Evolutionary conservation across 2,797 vertebrate species (phyloP), one percentile per base, ranked within the genome.

Genomic region (Arremon aurantiirostris): DNA sequence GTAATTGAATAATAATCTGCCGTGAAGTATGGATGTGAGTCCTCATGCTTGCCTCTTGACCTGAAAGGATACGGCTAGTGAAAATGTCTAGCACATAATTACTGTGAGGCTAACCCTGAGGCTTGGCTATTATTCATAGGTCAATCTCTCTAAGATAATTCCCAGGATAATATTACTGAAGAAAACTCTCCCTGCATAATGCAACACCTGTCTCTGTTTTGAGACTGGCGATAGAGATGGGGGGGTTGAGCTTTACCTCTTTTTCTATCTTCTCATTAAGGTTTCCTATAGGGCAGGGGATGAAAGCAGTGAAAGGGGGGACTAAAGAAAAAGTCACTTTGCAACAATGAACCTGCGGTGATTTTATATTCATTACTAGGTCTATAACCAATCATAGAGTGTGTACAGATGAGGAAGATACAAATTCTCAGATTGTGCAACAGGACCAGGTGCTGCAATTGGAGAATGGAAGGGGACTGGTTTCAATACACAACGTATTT

Each of bases 91-190:
- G 97, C 95, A 95, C 94, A 97, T 98, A 97, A 97, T 98, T 98
- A 98, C 97, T 98, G 97, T 97, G 95, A 93, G 96, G 97, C 97
- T 96, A 98, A 97, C 95, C 96, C 96, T 59, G 93, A 98, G 97
- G 97, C 97, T 97, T 97, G 97, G 98, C 98, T 98, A 97, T 98
- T 98, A 98, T 98, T 98, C 97, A 97, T 95, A 97, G 97, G 97
- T 98, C 97, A 98, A 97, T 97, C 97, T 97, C 97, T 98, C 98
- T 95, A 97, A 98, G 98, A 97, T 96, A 98, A 98, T 94, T 97
- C 98, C 97, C 95, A 64, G 97, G 98, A 97, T 97, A 97, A 94
- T 94, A 97, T 97, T 97, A 97, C 95, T 12, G 49, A 69, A 78
- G 97, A 96, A 92, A 96, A 77, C 16, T 39, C 79, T 91, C 93